Evolutionary conservation across 2,888 invertebrate species (phyloP).

Genomic region (Cryptus viduatorius): DNA sequence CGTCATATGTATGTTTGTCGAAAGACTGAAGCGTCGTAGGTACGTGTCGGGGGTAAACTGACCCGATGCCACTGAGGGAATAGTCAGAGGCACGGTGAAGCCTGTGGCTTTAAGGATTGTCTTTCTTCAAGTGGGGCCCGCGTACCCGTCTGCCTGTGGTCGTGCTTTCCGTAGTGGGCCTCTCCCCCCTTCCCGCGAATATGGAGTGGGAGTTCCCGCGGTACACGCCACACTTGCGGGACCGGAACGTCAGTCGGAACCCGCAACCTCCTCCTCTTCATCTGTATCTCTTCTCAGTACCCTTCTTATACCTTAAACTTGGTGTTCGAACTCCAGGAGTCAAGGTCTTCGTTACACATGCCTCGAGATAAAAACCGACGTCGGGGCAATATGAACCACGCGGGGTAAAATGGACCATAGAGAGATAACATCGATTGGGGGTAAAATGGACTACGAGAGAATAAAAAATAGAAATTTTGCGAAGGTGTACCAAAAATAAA

Average conservation of each 20-base stretch:
- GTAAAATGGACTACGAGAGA: too few species aligned
- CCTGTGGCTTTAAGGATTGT: slow-evolving; percentile 82
- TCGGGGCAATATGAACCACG: too few species aligned
- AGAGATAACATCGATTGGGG: too few species aligned
- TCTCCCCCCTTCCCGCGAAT: slow-evolving; percentile 31
- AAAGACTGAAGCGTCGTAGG: not conserved
- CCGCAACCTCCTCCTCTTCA: not conserved
- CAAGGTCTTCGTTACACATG: slow-evolving; percentile 19
- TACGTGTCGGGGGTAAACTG: slow-evolving; percentile 78
- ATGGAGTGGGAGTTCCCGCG: slow-evolving; percentile 54
- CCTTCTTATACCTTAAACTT: slow-evolving; percentile 6
- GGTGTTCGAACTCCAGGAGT: slow-evolving; percentile 1
- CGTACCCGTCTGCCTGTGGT: slow-evolving; percentile 59
- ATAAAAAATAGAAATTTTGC: too few species aligned
- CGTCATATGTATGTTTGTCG: slow-evolving; percentile 6
- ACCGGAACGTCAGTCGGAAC: slow-evolving; percentile 22
- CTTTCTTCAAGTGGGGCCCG: slow-evolving; percentile 81
- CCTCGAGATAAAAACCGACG: not conserved
- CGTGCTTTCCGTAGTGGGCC: slow-evolving; percentile 28
- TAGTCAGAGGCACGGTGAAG: slow-evolving; percentile 80
- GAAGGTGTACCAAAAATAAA: too few species aligned
- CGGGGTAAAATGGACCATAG: too few species aligned
- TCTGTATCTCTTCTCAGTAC: not conserved
- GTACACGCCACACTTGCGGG: slow-evolving; percentile 49
- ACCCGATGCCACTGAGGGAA: slow-evolving; percentile 82